Percentiles rank a stretch among this genome's conserved stretches.
Conservation (phyloP, 1,140 invertebrate species). For the Aphelenchoides besseyi region DNA sequence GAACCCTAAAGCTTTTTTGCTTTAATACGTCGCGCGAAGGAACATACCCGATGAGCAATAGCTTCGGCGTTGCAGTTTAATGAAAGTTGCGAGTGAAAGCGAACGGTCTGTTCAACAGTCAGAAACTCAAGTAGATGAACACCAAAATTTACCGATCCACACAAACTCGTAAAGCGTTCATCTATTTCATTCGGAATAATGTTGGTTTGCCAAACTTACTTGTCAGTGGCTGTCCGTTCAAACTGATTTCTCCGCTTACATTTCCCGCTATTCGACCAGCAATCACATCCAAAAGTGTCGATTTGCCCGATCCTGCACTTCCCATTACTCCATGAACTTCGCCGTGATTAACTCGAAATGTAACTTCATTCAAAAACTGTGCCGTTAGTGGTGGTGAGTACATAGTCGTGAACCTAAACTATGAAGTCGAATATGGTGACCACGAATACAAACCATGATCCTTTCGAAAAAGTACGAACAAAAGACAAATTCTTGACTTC, state of each 20-base stretch:
- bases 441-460: slow-evolving; percentile 24
- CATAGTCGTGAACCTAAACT: slow-evolving; percentile 35
- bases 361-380: slow-evolving; percentile 30
- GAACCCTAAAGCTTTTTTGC: slow-evolving; percentile 18
- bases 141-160: slow-evolving; percentile 33
- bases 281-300: slow-evolving; percentile 31
- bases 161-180: slow-evolving; percentile 23
- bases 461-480: slow-evolving; percentile 22
- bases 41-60: slow-evolving; percentile 26
- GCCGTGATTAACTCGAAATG: slow-evolving; percentile 25
- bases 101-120: slow-evolving; percentile 30
- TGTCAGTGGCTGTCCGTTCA: slow-evolving; percentile 30
- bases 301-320: slow-evolving; percentile 28
- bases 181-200: neutral
- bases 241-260: slow-evolving; percentile 23
- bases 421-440: neutral
- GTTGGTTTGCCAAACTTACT: slow-evolving; percentile 7
- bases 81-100: slow-evolving; percentile 26
- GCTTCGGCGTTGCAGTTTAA: slow-evolving; percentile 32
- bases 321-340: slow-evolving; percentile 38
- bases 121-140: slow-evolving; percentile 16
- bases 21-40: neutral
- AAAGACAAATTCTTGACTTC: slow-evolving; percentile 19
- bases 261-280: neutral
- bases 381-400: slow-evolving; percentile 34